Evolutionary conservation across 2,888 invertebrate species (phyloP).

Genomic region (Micropterix aruncella): DNA sequence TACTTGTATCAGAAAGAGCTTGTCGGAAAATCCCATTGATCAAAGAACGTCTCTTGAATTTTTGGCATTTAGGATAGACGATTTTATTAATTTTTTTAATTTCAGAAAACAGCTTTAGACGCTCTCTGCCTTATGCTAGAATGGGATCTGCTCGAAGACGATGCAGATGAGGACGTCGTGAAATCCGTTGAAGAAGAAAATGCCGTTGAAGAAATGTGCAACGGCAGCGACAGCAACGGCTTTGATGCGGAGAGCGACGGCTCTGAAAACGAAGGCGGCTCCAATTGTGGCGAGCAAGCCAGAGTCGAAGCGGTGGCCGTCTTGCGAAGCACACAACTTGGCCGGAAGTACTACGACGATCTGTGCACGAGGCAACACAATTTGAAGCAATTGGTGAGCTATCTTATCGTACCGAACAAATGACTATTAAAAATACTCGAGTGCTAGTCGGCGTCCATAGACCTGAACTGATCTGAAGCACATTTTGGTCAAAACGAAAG

Average conservation of each 20-base stretch:
- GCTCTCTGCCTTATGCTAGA: slow-evolving; percentile 65
- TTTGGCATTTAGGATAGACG: too few species aligned
- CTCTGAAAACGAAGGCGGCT: slow-evolving; percentile 13
- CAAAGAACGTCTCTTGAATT: slow-evolving; percentile 1
- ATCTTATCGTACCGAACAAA: too few species aligned
- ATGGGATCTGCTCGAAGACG: slow-evolving; percentile 49
- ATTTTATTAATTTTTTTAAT: slow-evolving; percentile 8
- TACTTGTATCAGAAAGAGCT: too few species aligned
- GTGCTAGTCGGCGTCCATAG: too few species aligned
- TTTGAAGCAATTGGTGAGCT: slow-evolving; percentile 57
- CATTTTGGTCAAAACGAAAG: too few species aligned
- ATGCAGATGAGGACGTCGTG: background rate
- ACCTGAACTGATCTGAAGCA: too few species aligned
- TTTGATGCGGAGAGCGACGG: slow-evolving; percentile 16
- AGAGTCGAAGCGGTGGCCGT: slow-evolving; percentile 59
- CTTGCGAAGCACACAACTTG: slow-evolving; percentile 55
- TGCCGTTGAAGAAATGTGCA: background rate
- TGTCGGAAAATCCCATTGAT: background rate
- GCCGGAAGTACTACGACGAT: slow-evolving; percentile 51
- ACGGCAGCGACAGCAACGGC: background rate
- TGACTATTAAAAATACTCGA: too few species aligned
- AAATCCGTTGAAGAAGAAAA: background rate
- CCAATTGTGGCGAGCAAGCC: slow-evolving; percentile 34
- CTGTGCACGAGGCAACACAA: slow-evolving; percentile 61
- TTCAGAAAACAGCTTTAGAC: slow-evolving; percentile 44